Conservation (phyloP, 1,140 invertebrate species). For the Ceratina australensis region DNA sequence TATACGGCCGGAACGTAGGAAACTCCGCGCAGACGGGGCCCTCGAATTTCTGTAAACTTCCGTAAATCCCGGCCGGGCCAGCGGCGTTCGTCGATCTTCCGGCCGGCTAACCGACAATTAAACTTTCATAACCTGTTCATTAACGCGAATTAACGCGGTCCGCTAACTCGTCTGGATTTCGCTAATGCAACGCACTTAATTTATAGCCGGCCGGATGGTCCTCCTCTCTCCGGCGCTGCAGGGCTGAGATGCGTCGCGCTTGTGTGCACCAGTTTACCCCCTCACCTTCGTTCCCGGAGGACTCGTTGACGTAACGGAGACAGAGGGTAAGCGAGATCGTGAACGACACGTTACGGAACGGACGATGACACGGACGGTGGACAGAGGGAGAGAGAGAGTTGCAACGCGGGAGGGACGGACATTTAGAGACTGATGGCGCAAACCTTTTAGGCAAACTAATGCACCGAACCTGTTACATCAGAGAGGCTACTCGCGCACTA, state of each 20-base stretch:
- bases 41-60: slow-evolving; percentile 37
- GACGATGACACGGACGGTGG: slow-evolving; percentile 12
- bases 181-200: slow-evolving; percentile 67
- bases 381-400: slow-evolving; percentile 15
- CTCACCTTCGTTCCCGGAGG: slow-evolving; percentile 53
- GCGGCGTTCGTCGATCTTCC: slow-evolving; percentile 10
- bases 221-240: slow-evolving; percentile 9
- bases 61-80: slow-evolving; percentile 5
- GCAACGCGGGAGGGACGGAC: slow-evolving; percentile 50
- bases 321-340: slow-evolving; percentile 47
- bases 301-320: slow-evolving; percentile 48
- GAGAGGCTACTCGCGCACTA: slow-evolving; percentile 34
- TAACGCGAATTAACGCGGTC: slow-evolving; percentile 64
- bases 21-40: neutral
- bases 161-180: slow-evolving; percentile 63
- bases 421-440: slow-evolving; percentile 72
- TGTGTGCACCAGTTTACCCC: slow-evolving; percentile 34
- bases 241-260: neutral
- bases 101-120: slow-evolving; percentile 63
- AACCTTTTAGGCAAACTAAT: slow-evolving; percentile 76
- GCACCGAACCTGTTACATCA: slow-evolving; percentile 65
- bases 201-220: slow-evolving; percentile 50
- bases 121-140: slow-evolving; percentile 68
- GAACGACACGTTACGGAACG: slow-evolving; percentile 32
- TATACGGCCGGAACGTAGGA: neutral